Percentiles rank a stretch among this genome's conserved stretches.
These are phyloP conservation scores for Megaceryle alcyon DNA, from an alignment of 2,797 vertebrate species.

Conservation along the genomic window DNA sequence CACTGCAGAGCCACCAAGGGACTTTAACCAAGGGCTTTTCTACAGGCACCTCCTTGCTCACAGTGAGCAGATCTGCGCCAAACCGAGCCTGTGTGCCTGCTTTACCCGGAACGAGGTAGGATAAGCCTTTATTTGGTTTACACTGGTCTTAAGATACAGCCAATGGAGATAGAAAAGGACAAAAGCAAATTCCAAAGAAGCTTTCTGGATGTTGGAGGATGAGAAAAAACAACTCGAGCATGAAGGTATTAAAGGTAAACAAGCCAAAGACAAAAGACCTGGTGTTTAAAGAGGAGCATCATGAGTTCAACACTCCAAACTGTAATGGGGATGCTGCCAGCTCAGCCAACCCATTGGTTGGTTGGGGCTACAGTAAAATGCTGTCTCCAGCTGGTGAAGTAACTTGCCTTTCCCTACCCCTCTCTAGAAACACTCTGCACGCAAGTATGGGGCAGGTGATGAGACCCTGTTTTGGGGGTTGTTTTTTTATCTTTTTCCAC, in stretches of 20 bases:
- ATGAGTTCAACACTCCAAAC: background rate
- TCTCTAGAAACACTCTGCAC: background rate
- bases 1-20: background rate
- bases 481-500: rapidly evolving
- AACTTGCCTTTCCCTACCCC: background rate
- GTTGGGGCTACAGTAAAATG: background rate
- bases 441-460: rapidly evolving
- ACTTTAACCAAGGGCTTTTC: background rate
- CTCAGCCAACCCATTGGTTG: rapidly evolving
- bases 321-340: background rate
- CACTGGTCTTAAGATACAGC: background rate
- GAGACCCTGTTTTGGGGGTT: rapidly evolving
- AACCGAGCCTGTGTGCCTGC: rapidly evolving
- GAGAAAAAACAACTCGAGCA: background rate
- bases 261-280: background rate
- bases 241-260: background rate
- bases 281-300: background rate
- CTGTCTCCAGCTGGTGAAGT: background rate
- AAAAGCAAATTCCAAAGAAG: background rate
- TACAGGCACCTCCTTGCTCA: background rate
- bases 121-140: background rate
- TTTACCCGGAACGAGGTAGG: background rate
- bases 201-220: rapidly evolving
- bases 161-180: background rate
- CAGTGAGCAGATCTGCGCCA: rapidly evolving